Evolutionary conservation across 2,888 invertebrate genomes (phyloP), one percentile per base, ranked within the genome.

Genomic region (Xylocampa areola): DNA sequence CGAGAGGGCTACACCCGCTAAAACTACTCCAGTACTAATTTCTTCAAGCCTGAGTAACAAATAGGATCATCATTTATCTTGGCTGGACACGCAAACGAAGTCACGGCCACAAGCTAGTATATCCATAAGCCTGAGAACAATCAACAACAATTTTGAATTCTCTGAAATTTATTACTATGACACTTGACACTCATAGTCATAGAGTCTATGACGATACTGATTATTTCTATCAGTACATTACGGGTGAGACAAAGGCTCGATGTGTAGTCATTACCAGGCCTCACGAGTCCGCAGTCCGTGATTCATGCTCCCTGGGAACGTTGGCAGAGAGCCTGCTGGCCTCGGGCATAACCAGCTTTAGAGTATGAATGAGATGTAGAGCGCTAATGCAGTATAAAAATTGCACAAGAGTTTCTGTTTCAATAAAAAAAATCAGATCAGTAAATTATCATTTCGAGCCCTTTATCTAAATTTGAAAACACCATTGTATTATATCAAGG

Each of bases 251-350:
- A 84, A 81, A 84, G 80, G 65, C 76, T 66, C 67, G 64, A 70
- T 68, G 73, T 74, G 70, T 64, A 68, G 69, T 73, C 70, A 79
- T 82, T 84, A 79, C 76, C 64, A 86, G 63, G 69, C 82, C 41
- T 83, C 86, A 85, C 86, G 84, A 82, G 63, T 66, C 68, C 51
- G 73, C 68, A 57, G 65, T 79, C 48, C 55, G 62, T 74, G 73
- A 74, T 72, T 76, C 73, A 73, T 54, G 49, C 48, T 55, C 59
- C 73, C 73, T 72, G 73, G 69, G 76, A 73, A 73, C 65, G 59
- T 71, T 68, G 64, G 76, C 76, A 68, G 39, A 29, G 47, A 59
- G 76, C 73, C 59, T 72, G 50, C 66, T 71, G 52, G 61, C 76
- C 68, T 19, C 45, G 16, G 72, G 65, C 76, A 40, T 32, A 13